These are phyloP conservation scores for Lichenostomus cassidix DNA, from an alignment of 2,113 vertebrate species.

Conservation along the genomic window DNA sequence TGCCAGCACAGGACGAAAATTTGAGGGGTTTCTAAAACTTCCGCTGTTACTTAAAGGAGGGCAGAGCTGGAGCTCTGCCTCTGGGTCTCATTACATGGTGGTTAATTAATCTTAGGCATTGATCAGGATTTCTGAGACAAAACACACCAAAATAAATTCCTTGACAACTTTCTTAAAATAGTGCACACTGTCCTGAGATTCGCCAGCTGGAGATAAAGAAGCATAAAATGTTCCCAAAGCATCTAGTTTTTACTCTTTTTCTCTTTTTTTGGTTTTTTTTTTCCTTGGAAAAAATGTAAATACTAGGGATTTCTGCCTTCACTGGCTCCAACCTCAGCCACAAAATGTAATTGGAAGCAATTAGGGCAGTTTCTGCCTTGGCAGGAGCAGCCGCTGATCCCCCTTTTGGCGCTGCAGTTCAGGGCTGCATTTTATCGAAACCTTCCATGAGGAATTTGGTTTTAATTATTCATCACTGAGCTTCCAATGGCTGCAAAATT, in stretches of 20 bases:
- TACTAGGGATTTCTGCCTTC: background rate
- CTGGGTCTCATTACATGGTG: background rate
- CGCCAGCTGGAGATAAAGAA: background rate
- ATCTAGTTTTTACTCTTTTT: background rate
- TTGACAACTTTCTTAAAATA: conserved; percentile 37
- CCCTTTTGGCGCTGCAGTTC: conserved; percentile 33
- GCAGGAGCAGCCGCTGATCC: background rate
- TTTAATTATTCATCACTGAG: conserved; percentile 56
- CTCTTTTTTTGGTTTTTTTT: background rate
- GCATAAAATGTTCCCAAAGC: conserved; percentile 34
- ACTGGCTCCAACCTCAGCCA: background rate
- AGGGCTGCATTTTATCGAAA: conserved; percentile 55
- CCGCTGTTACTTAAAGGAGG: background rate
- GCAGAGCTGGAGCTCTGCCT: background rate
- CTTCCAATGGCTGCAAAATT: conserved; percentile 50
- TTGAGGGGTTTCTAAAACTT: background rate
- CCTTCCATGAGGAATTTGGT: conserved; percentile 42
- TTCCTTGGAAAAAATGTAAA: background rate
- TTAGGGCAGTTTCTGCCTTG: conserved; percentile 48
- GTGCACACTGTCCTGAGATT: conserved; percentile 2
- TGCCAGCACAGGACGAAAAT: background rate
- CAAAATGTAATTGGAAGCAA: background rate
- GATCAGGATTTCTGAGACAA: background rate
- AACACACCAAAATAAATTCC: conserved; percentile 1
- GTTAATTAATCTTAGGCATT: background rate